Conservation (phyloP, 2,113 vertebrate genomes). For the Coreoperca whiteheadi region DNA sequence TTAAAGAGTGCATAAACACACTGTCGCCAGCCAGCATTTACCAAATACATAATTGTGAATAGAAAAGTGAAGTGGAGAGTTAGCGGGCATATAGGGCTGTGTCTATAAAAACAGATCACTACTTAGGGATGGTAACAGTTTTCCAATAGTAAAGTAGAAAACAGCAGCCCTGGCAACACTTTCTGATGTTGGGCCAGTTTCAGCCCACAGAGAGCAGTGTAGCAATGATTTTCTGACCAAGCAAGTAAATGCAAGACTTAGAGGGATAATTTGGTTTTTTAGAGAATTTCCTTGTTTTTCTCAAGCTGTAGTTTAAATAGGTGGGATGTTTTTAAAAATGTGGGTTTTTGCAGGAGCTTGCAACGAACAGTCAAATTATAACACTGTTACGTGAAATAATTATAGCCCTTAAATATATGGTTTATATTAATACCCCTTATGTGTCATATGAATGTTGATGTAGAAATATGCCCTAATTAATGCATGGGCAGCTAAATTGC, state of each 20-base stretch:
- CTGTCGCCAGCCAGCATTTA: conserved; percentile 38
- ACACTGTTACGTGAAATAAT: neutral
- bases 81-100: conserved; percentile 12
- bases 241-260: conserved; percentile 4
- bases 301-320: neutral
- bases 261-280: neutral
- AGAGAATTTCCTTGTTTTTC: conserved; percentile 6
- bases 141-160: conserved; percentile 38
- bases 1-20: conserved; percentile 54
- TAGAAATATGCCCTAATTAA: neutral
- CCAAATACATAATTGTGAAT: conserved; percentile 21
- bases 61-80: conserved; percentile 14
- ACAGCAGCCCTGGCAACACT: conserved; percentile 19
- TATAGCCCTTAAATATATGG: neutral
- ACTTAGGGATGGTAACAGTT: conserved; percentile 18
- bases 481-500: neutral
- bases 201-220: conserved; percentile 22
- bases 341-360: neutral
- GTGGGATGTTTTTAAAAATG: neutral
- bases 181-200: conserved; percentile 36
- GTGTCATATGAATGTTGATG: neutral
- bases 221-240: conserved; percentile 24
- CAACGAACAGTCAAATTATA: neutral
- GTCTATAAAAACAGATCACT: conserved; percentile 43
- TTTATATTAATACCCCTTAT: neutral